Evolutionary conservation across 2,113 vertebrate genomes (phyloP).

Genomic region (Sapajus apella): DNA sequence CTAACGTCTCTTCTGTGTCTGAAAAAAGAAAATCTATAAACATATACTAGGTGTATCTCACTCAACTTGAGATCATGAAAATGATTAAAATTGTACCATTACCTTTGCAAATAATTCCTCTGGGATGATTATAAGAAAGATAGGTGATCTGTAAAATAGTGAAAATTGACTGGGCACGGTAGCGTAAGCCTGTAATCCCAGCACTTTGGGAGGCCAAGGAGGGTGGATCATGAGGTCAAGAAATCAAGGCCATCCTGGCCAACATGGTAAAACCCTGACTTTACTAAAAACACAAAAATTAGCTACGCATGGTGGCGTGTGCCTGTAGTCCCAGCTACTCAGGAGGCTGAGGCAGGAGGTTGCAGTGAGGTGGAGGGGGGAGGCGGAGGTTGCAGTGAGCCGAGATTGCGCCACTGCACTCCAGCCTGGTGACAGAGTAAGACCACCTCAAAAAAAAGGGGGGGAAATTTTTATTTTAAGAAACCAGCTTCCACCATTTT

Average conservation of each 20-base stretch:
- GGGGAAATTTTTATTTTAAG: not conserved
- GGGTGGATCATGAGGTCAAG: too few species aligned
- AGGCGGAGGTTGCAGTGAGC: too few species aligned
- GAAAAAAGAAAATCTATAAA: not conserved
- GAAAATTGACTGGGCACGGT: not conserved
- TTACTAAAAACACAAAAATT: too few species aligned
- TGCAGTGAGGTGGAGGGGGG: too few species aligned
- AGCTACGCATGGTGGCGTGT: accelerated
- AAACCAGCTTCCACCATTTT: not conserved
- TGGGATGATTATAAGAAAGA: slow-evolving; percentile 18
- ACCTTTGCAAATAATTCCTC: not conserved
- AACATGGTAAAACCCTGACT: too few species aligned
- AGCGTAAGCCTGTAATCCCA: too few species aligned
- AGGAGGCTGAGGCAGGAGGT: too few species aligned
- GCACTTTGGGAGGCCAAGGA: too few species aligned
- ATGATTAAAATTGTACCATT: slow-evolving; percentile 15
- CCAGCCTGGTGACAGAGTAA: too few species aligned
- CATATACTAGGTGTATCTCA: not conserved
- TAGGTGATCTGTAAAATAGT: not conserved
- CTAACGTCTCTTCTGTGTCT: slow-evolving; percentile 2
- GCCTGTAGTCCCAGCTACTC: too few species aligned
- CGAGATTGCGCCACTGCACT: too few species aligned
- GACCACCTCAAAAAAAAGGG: not conserved
- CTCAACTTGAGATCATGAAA: not conserved
- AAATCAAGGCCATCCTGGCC: too few species aligned